These are phyloP conservation scores for Pollenia griseotomentosa DNA, from an alignment of 2,888 invertebrate species.

Conservation along the genomic window DNA sequence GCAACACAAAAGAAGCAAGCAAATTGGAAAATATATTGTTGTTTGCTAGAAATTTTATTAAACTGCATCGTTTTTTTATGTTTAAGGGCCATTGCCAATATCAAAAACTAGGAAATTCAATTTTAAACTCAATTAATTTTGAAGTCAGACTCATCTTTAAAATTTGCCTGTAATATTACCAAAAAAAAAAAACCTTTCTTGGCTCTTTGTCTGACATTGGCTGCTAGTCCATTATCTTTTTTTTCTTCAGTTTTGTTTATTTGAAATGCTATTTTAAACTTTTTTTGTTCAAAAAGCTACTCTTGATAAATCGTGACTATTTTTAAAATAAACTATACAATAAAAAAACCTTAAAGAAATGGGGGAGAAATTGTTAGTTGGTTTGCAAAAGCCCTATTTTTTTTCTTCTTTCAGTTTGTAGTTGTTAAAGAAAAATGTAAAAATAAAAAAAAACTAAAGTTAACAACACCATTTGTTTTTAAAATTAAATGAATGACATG, in stretches of 20 bases:
- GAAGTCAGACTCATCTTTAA: constrained; percentile 26
- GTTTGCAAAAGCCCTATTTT: constrained; percentile 60
- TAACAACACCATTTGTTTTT: constrained; percentile 30
- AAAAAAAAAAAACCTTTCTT: constrained; percentile 11
- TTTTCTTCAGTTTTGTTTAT: neutral
- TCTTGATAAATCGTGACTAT: constrained; percentile 70
- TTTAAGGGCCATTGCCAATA: constrained; percentile 58
- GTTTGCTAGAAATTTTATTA: neutral
- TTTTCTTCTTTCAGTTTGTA: neutral
- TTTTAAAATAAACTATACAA: constrained; percentile 57
- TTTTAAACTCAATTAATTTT: constrained; percentile 53
- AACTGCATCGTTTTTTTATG: constrained; percentile 41
- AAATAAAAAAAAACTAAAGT: constrained; percentile 6
- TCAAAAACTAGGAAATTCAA: constrained; percentile 30
- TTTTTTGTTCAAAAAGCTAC: constrained; percentile 50
- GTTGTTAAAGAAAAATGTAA: constrained; percentile 37
- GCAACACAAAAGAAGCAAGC: neutral
- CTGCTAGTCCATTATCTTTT: constrained; percentile 39
- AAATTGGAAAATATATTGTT: neutral
- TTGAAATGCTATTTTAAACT: constrained; percentile 20
- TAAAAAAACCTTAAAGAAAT: constrained; percentile 38
- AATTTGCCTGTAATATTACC: constrained; percentile 30
- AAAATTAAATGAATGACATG: constrained; percentile 68
- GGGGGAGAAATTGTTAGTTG: constrained; percentile 58
- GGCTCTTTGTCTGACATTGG: neutral